These are phyloP conservation scores for Apaloderma vittatum DNA, from an alignment of 2,113 vertebrate species.

Conservation along the genomic window DNA sequence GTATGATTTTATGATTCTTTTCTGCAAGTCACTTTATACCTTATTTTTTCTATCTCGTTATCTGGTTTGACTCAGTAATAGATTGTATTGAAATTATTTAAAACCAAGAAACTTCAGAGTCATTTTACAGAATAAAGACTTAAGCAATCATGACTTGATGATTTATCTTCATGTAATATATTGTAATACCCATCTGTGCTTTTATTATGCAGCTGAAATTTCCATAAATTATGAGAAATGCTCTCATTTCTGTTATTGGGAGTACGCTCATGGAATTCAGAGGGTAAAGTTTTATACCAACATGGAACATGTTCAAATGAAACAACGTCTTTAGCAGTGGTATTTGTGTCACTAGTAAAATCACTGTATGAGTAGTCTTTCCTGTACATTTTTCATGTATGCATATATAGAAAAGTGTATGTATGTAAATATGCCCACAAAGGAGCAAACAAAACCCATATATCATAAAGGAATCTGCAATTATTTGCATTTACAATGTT, in stretches of 20 bases:
- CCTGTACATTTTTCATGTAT: neutral
- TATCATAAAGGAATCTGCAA: neutral
- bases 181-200: neutral
- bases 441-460: neutral
- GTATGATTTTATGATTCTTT: neutral
- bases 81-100: neutral
- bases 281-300: neutral
- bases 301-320: neutral
- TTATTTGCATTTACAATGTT: slow-evolving; percentile 39
- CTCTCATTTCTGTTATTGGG: neutral
- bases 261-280: neutral
- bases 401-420: neutral
- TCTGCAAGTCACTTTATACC: neutral
- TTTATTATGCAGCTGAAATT: neutral
- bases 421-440: neutral
- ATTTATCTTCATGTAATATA: neutral
- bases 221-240: neutral
- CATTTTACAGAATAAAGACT: neutral
- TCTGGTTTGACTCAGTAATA: neutral
- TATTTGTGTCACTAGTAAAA: neutral
- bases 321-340: neutral
- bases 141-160: neutral
- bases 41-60: neutral
- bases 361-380: neutral
- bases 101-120: neutral